Percentiles rank a stretch among this genome's conserved stretches.
These are phyloP conservation scores for Cydia pomonella DNA, from an alignment of 1,140 invertebrate species.

Conservation along the genomic window DNA sequence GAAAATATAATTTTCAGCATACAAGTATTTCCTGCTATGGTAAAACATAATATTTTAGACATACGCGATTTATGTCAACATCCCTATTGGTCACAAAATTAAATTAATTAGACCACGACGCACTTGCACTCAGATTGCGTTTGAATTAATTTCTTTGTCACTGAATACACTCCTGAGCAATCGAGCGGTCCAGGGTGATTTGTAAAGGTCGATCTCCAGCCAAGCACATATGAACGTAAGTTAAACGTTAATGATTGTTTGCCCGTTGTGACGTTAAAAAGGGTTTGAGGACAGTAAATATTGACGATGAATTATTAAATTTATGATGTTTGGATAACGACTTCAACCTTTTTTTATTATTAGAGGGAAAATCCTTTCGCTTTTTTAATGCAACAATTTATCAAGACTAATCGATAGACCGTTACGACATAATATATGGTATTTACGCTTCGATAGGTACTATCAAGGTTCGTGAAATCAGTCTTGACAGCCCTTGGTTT, in stretches of 20 bases:
- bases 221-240: background rate
- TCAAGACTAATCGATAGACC: no score
- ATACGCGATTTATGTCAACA: no score
- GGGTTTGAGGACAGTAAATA: background rate
- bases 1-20: no score
- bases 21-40: no score
- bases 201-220: background rate
- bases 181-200: background rate
- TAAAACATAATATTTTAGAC: no score
- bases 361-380: background rate
- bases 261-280: background rate
- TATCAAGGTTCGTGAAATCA: no score
- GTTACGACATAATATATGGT: no score
- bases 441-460: no score
- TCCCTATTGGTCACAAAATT: no score
- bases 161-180: background rate
- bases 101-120: no score
- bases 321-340: background rate
- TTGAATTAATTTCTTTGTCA: background rate
- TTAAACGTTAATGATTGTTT: conserved; percentile 6
- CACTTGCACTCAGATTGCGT: no score
- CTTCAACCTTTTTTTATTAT: background rate
- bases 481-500: no score
- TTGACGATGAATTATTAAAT: background rate
- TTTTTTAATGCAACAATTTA: background rate